Evolutionary conservation across 1,140 invertebrate genomes (phyloP).

Genomic region (Coenobita brevimanus): DNA sequence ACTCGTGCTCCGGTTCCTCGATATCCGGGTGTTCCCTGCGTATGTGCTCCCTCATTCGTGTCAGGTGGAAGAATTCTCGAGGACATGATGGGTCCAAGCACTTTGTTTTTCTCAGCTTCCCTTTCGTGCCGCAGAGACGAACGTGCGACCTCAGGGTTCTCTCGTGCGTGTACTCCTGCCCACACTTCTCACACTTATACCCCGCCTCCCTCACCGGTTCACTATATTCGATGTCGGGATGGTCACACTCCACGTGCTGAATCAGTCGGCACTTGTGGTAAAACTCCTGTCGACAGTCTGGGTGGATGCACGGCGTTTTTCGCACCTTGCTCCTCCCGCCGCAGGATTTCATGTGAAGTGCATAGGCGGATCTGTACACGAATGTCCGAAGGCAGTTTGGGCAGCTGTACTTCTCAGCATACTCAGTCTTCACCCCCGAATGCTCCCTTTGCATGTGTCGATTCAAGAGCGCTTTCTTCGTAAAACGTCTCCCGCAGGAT

Average conservation of each 20-base stretch:
- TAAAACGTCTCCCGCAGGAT: conserved; percentile 1
- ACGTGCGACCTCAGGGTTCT: conserved; percentile 15
- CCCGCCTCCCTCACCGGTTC: background rate
- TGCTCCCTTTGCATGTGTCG: conserved; percentile 7
- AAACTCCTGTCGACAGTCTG: conserved; percentile 20
- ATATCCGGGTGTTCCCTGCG: conserved; percentile 22
- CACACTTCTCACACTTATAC: conserved; percentile 32
- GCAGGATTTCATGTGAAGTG: conserved; percentile 2
- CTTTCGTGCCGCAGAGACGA: conserved; percentile 10
- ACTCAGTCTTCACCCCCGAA: background rate
- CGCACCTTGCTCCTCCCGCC: background rate
- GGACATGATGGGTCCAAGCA: conserved; percentile 25
- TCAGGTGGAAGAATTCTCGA: conserved; percentile 22
- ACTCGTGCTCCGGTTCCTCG: background rate
- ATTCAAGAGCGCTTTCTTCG: background rate
- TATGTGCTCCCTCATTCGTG: conserved; percentile 6
- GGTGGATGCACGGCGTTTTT: conserved; percentile 15
- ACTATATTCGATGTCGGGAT: conserved; percentile 30
- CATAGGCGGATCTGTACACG: background rate
- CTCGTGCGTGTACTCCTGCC: background rate
- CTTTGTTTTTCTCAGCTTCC: conserved; percentile 18
- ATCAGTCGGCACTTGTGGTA: conserved; percentile 21
- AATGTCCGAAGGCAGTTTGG: conserved; percentile 6
- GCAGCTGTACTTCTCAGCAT: background rate
- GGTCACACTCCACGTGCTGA: conserved; percentile 24